Percentiles rank a stretch among this genome's conserved stretches.
Evolutionary conservation across 2,113 vertebrate species (phyloP).

Genomic region (Gallinago media): DNA sequence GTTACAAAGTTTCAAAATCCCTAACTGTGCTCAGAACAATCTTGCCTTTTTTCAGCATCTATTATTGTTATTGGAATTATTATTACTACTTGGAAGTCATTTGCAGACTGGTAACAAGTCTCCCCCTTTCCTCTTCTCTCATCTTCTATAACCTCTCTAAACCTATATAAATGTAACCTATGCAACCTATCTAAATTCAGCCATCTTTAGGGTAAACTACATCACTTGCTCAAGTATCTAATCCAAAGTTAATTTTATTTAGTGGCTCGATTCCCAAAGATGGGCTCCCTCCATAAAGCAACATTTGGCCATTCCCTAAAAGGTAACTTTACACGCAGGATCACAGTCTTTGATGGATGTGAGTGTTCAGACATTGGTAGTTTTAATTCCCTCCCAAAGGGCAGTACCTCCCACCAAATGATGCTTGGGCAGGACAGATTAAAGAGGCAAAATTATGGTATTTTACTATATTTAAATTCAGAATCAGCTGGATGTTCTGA

Average conservation of each 20-base stretch:
- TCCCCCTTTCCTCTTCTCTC: background rate
- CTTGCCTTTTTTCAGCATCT: background rate
- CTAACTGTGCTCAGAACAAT: background rate
- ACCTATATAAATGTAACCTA: background rate
- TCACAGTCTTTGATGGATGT: background rate
- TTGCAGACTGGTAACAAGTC: background rate
- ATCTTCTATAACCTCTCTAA: background rate
- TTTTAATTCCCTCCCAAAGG: background rate
- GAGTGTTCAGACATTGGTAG: background rate
- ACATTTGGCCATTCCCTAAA: background rate
- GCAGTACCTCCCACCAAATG: background rate
- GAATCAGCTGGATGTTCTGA: background rate
- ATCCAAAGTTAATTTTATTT: background rate
- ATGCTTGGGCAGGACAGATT: background rate
- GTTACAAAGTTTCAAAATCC: background rate
- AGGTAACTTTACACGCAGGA: background rate
- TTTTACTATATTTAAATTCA: background rate
- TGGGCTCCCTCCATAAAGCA: background rate
- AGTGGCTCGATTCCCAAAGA: background rate
- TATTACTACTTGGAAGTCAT: background rate
- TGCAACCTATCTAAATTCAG: background rate
- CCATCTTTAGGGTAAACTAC: background rate
- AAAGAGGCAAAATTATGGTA: background rate
- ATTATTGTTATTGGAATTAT: background rate
- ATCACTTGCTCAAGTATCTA: background rate